Evolutionary conservation across 1,140 invertebrate genomes (phyloP), one percentile per base, ranked within the genome.

Genomic region (Halyomorpha halys): DNA sequence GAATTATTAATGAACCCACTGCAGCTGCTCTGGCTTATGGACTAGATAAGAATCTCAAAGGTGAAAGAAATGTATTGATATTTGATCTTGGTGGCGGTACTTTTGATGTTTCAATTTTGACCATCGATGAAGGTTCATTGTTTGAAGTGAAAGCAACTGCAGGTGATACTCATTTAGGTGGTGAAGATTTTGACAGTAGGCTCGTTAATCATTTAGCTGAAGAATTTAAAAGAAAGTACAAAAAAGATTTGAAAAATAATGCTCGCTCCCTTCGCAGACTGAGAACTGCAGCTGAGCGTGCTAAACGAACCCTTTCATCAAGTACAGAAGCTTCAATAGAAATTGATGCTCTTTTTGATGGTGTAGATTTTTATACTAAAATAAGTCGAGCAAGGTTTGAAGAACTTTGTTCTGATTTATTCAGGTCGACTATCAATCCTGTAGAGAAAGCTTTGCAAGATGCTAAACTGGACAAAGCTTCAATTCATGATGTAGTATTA

Each of bases 61-160:
- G 90, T 2, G 83, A 83, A 67, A 83, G 82, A 65, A 87, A 85
- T 70, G 83, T 89, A 0, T 74, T 87, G 0, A 86, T 87, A 45
- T 89, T 87, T 66, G 86, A 88, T 73, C 76, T 88, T 27, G 86
- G 86, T 11, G 86, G 86, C 51, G 85, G 86, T 21, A 87, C 86
- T 49, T 88, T 88, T 66, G 91, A 95, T 76, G 91, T 94, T 0
- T 94, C 91, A 18, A 84, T 95, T 53, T 84, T 61, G 15, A 83
- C 83, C 9, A 88, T 89, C 70, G 85, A 86, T 64, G 85, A 87
- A 63, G 86, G 86, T 18, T 78, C 82, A 70, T 61, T 83, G 65
- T 85, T 89, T 74, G 86, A 89, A 73, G 88, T 86, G 34, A 84
- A 83, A 70, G 83, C 86, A 0, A 87, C 86, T 0, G 83, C 84